A percentile compares a stretch with the other conserved stretches of the same genome.
These are phyloP conservation scores for Ornithorhynchus anatinus DNA, from an alignment of 2,113 vertebrate genomes.

Conservation along the genomic window DNA sequence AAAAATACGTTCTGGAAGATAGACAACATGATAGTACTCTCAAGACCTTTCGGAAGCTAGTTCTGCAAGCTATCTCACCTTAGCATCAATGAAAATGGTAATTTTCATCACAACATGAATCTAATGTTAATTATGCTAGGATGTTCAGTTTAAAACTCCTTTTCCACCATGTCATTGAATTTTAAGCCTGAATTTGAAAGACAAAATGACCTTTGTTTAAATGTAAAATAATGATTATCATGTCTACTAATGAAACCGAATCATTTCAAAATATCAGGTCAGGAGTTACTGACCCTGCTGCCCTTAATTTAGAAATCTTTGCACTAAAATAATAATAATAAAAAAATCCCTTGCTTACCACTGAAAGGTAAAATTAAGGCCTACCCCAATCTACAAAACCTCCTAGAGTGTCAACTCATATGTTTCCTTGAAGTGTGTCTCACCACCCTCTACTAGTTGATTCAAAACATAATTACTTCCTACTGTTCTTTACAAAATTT, in stretches of 20 bases:
- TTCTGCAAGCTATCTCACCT: constrained; percentile 27
- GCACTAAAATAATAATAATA: constrained; percentile 18
- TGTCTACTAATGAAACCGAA: constrained; percentile 32
- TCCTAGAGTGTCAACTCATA: no score
- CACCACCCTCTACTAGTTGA: no score
- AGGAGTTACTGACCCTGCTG: constrained; percentile 3
- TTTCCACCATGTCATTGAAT: background rate
- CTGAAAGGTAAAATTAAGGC: constrained; percentile 29
- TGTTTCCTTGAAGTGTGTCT: no score
- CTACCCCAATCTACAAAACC: no score
- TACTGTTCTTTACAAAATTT: no score
- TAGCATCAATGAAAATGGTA: constrained; percentile 48
- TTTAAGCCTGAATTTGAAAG: constrained; percentile 30
- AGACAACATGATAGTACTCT: constrained; percentile 13
- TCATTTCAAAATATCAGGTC: constrained; percentile 23
- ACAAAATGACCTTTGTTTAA: constrained; percentile 2
- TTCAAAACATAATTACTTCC: no score
- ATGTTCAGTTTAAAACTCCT: constrained; percentile 18
- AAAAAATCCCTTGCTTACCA: constrained; percentile 16
- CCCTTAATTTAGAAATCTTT: constrained; percentile 22
- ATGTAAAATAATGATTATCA: constrained; percentile 14
- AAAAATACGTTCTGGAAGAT: constrained; percentile 40
- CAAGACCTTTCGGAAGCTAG: constrained; percentile 21
- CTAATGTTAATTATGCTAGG: constrained; percentile 42
- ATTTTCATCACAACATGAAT: constrained; percentile 34